phyloP scores from a whole-genome alignment of 2,113 vertebrate species.

The Helogale parvula region DNA sequence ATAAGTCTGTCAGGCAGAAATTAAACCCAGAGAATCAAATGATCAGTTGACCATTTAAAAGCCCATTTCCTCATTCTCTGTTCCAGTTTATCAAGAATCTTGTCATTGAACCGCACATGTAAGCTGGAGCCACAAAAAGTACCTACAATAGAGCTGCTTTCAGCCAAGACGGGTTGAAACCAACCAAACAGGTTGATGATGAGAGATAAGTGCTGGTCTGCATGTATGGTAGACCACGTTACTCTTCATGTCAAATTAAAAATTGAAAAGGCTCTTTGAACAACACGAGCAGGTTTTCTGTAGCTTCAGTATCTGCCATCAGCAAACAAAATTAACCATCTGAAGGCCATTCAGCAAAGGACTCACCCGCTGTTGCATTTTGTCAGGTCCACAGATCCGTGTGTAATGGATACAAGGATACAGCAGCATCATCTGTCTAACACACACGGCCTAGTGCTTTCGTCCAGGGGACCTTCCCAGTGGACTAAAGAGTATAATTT shows the following conservation, averaged over 20 bases:
- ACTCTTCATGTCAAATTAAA: slow-evolving; percentile 71
- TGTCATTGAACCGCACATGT: slow-evolving; percentile 63
- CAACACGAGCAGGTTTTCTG: slow-evolving; percentile 53
- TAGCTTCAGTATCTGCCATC: slow-evolving; percentile 66
- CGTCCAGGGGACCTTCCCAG: neutral
- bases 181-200: slow-evolving; percentile 42
- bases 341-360: slow-evolving; percentile 45
- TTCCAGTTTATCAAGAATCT: slow-evolving; percentile 77
- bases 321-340: slow-evolving; percentile 71
- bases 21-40: slow-evolving; percentile 48
- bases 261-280: slow-evolving; percentile 72
- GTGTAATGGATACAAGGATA: neutral
- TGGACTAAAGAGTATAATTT: neutral
- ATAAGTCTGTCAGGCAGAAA: slow-evolving; percentile 74
- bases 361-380: neutral
- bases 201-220: slow-evolving; percentile 68
- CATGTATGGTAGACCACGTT: neutral
- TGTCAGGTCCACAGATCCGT: neutral
- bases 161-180: slow-evolving; percentile 42
- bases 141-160: slow-evolving; percentile 67
- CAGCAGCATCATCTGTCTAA: neutral
- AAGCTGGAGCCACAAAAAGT: slow-evolving; percentile 51
- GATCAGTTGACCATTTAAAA: slow-evolving; percentile 60
- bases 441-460: neutral
- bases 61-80: slow-evolving; percentile 63